These are phyloP conservation scores for Scaptomyza pallida DNA, from an alignment of 1,140 invertebrate genomes.

Conservation along the genomic window DNA sequence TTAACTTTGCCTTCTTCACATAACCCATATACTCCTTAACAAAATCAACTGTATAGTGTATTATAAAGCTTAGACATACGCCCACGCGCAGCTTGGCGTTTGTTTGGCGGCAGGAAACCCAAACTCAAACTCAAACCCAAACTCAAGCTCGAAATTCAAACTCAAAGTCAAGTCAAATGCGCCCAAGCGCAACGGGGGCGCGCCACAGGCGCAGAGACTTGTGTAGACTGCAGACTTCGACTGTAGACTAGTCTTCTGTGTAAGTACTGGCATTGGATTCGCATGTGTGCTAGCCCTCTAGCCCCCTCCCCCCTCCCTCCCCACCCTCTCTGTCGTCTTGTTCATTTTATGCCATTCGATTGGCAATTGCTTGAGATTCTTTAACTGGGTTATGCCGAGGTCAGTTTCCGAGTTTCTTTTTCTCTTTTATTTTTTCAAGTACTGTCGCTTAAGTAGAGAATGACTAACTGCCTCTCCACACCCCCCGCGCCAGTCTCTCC, in stretches of 20 bases:
- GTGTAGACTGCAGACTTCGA: slow-evolving; percentile 5
- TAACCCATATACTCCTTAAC: not conserved
- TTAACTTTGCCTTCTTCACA: too few species aligned
- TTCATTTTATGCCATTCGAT: too few species aligned
- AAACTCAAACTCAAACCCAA: slow-evolving; percentile 37
- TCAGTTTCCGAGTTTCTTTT: slow-evolving; percentile 49
- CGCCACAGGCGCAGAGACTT: slow-evolving; percentile 32
- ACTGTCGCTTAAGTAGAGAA: too few species aligned
- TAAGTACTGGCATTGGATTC: slow-evolving; percentile 36
- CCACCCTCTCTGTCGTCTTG: not conserved
- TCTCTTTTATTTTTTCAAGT: too few species aligned
- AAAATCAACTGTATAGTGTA: not conserved
- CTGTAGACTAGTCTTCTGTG: slow-evolving; percentile 25
- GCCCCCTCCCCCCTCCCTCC: not conserved
- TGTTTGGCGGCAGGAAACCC: slow-evolving; percentile 56
- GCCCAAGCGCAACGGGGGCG: slow-evolving; percentile 69
- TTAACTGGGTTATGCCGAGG: slow-evolving; percentile 54
- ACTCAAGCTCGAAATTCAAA: slow-evolving; percentile 37
- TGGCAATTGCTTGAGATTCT: slow-evolving; percentile 2
- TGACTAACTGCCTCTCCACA: slow-evolving; percentile 51
- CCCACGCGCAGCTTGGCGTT: slow-evolving; percentile 60
- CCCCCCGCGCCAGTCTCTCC: not conserved
- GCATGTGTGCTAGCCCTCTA: slow-evolving; percentile 24
- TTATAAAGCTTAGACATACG: slow-evolving; percentile 37
- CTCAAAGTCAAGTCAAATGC: slow-evolving; percentile 67